Percentiles rank a stretch among this genome's conserved stretches.
Evolutionary conservation across 2,888 invertebrate genomes (phyloP).

Genomic region (Amphiduros pacificus): DNA sequence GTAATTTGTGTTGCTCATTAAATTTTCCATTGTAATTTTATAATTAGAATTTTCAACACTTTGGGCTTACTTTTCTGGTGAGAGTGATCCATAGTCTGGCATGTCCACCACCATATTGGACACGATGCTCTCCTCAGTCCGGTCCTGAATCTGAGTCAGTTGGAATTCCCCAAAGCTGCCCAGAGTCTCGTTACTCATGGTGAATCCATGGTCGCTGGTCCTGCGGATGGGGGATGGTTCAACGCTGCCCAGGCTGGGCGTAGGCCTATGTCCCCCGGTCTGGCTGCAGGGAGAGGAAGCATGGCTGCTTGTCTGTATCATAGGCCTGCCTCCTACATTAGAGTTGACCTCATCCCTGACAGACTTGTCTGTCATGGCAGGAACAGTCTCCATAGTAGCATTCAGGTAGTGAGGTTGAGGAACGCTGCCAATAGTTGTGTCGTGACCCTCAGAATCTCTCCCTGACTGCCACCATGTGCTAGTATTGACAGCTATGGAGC

Average conservation of each 20-base stretch:
- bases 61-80: constrained; percentile 30
- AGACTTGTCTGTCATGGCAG: not conserved
- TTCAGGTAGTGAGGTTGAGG: not conserved
- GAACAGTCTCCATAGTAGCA: not conserved
- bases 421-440: too few species aligned
- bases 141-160: constrained; percentile 36
- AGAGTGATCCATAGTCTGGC: constrained; percentile 47
- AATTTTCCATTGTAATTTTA: too few species aligned
- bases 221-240: not conserved
- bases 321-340: not conserved
- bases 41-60: too few species aligned
- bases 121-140: constrained; percentile 45
- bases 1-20: too few species aligned
- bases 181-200: too few species aligned
- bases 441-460: too few species aligned
- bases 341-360: too few species aligned
- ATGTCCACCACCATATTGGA: constrained; percentile 53
- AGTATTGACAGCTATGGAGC: constrained; percentile 43
- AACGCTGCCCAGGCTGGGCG: constrained; percentile 10
- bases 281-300: not conserved
- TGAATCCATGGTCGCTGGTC: not conserved
- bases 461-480: too few species aligned
- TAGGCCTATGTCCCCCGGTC: constrained; percentile 8
- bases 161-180: constrained; percentile 35
- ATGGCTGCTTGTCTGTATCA: not conserved